Evolutionary conservation across 2,113 vertebrate species (phyloP), one percentile per base, ranked within the genome.

Genomic region (Athene cunicularia): DNA sequence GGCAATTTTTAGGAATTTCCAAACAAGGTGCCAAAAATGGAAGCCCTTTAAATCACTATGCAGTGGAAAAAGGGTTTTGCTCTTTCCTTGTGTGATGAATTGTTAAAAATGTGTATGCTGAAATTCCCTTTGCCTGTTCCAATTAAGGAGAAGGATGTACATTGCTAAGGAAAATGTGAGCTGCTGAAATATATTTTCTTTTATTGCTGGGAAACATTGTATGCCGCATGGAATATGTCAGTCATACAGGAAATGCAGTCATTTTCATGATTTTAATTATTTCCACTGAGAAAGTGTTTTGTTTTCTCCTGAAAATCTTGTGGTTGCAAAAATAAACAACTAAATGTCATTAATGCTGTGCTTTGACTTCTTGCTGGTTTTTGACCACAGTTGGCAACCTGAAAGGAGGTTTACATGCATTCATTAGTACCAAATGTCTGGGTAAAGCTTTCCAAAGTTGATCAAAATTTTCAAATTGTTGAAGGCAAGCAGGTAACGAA

Each of bases 261-360:
- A 91, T 96, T 96, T 95, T 95, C 43, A 81, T 94, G 94, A 80
- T 91, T 97, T 95, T 89, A 91, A 96, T 97, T 97, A 97, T 93
- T 94, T 95, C 70, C 73, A 92, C 66, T 63, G 37, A 91, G 81
- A 96, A 94, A 91, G 73, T 87, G 83, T 91, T 95, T 93, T 95
- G 53, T 93, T 95, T 95, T 96, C 88, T 92, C 63, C 70, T 85
- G 83, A 89, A 91, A 94, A 93, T 89, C 76, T 81, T 93, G 9
- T 79, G 86, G 68, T 89, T 90, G 80, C 73, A 95, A 94, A 96
- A 94, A 91, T 72, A 89, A 97, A 91, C 37, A 88, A 83, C 74
- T 81, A 55, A 45, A 59, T 94, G 55, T 93, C 50, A 63, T 88
- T 83, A 64, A 70, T 13, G 17, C 19, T 37, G 9, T 58, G 17